Percentiles rank a stretch among this genome's conserved stretches.
phyloP scores from a whole-genome alignment of 2,888 invertebrate genomes.

The Coleophora deauratella region DNA sequence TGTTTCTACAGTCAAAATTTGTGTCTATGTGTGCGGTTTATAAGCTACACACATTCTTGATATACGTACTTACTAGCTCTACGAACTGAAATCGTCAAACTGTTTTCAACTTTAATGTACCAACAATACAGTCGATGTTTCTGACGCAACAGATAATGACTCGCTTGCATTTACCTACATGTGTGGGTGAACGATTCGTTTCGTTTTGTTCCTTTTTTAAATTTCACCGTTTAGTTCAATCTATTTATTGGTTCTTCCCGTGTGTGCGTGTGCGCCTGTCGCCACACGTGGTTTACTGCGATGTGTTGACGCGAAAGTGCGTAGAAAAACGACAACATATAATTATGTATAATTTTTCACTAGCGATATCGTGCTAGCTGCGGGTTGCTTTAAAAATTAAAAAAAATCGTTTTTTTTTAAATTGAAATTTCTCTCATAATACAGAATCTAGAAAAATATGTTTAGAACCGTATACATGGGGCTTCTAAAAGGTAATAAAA shows the following conservation, averaged over 20 bases:
- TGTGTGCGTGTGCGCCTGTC: slow-evolving; percentile 55
- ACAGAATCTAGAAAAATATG: no score
- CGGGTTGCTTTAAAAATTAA: no score
- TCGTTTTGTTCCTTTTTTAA: slow-evolving; percentile 73
- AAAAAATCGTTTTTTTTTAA: not conserved
- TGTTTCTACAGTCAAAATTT: slow-evolving; percentile 67
- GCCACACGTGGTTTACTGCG: slow-evolving; percentile 25
- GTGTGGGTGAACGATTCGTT: slow-evolving; percentile 62
- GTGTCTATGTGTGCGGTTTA: slow-evolving; percentile 36
- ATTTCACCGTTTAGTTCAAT: slow-evolving; percentile 75
- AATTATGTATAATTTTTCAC: slow-evolving; percentile 29
- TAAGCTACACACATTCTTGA: slow-evolving; percentile 61
- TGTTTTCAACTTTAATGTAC: slow-evolving; percentile 27
- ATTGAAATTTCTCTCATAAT: no score
- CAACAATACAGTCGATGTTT: slow-evolving; percentile 23
- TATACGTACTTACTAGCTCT: slow-evolving; percentile 62
- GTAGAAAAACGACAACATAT: slow-evolving; percentile 65
- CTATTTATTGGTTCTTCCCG: slow-evolving; percentile 65
- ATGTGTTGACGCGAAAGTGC: slow-evolving; percentile 56
- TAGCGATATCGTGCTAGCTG: no score
- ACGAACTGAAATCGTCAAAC: slow-evolving; percentile 28
- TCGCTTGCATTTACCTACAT: slow-evolving; percentile 52
- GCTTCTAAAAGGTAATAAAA: no score
- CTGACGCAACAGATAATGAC: slow-evolving; percentile 44
- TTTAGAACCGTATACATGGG: no score